phyloP scores from a whole-genome alignment of 2,797 vertebrate species.

The Smutsia temminckii region DNA sequence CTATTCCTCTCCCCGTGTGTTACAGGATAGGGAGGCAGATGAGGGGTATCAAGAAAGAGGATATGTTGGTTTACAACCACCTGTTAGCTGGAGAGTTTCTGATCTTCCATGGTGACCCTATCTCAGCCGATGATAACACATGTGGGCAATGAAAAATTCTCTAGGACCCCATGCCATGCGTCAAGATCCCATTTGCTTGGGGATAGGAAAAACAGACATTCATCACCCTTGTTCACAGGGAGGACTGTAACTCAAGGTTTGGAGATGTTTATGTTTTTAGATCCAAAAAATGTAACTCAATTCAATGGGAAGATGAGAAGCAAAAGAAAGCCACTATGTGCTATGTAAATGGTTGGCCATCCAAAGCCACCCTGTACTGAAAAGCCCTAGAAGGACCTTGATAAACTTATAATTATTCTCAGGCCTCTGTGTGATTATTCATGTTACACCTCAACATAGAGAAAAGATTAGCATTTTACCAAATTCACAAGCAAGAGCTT shows the following conservation, averaged over 20 bases:
- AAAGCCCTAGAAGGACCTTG: background rate
- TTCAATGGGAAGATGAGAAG: background rate
- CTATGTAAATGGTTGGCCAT: background rate
- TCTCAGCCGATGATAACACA: background rate
- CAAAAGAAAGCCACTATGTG: background rate
- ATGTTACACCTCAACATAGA: background rate
- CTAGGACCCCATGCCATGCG: background rate
- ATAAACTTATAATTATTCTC: slow-evolving; percentile 33
- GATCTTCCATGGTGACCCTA: background rate
- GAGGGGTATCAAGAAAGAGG: background rate
- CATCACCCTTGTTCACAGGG: background rate
- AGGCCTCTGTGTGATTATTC: slow-evolving; percentile 47
- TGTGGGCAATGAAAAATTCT: background rate
- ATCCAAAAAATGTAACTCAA: background rate
- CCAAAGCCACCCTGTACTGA: background rate
- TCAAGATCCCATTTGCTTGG: background rate
- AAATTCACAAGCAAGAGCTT: background rate
- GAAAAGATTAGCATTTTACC: background rate
- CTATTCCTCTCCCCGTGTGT: background rate
- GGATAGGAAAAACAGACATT: background rate
- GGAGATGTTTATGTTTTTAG: background rate
- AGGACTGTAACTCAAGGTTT: background rate
- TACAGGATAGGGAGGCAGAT: background rate
- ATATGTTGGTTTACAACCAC: background rate
- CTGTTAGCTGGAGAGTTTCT: background rate